Evolutionary conservation across 2,113 vertebrate species (phyloP).

Genomic region (Urocitellus parryii): DNA sequence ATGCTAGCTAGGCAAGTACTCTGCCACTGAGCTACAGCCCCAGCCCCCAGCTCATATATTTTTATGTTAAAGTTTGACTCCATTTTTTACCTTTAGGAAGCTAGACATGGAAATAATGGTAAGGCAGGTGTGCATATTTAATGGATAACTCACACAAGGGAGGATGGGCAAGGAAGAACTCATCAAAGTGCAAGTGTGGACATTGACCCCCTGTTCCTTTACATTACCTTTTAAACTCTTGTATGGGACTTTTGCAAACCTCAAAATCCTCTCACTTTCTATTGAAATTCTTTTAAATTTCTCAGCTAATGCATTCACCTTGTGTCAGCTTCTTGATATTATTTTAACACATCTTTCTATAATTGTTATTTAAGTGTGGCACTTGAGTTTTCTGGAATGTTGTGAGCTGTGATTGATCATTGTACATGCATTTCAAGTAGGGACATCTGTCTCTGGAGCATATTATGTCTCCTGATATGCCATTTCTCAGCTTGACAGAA

Average conservation of each 20-base stretch:
- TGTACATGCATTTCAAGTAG: constrained; percentile 63
- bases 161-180: neutral
- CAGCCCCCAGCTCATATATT: too few species aligned
- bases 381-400: constrained; percentile 62
- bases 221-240: neutral
- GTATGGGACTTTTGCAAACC: neutral
- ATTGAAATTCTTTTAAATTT: neutral
- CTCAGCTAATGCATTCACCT: neutral
- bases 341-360: constrained; percentile 66
- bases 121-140: neutral
- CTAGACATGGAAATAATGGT: neutral
- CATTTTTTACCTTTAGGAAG: neutral
- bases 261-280: neutral
- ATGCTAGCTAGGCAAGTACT: too few species aligned
- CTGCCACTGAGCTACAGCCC: too few species aligned
- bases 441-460: constrained; percentile 60
- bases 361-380: constrained; percentile 62
- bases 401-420: constrained; percentile 64
- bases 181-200: neutral
- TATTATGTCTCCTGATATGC: constrained; percentile 28
- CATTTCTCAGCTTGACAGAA: constrained; percentile 65
- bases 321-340: constrained; percentile 61
- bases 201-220: neutral
- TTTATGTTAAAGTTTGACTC: neutral
- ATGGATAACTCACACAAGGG: neutral